phyloP scores from a whole-genome alignment of 2,113 vertebrate species.

The Cyprinodon variegatus region DNA sequence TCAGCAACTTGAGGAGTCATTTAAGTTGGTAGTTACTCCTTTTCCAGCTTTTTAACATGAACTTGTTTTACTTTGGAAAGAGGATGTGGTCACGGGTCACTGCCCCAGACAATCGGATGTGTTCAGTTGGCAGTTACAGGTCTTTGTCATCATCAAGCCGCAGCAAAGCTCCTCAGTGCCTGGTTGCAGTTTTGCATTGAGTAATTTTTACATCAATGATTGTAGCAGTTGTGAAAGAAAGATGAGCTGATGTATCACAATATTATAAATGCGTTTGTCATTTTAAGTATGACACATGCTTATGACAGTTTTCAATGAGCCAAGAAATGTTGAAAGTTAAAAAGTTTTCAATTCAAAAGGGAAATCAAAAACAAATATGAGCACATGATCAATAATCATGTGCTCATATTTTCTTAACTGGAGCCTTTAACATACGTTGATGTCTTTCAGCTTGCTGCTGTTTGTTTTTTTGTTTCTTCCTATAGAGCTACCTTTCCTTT shows the following conservation, averaged over 20 bases:
- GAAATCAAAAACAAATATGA: neutral
- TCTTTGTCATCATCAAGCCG: slow-evolving; percentile 60
- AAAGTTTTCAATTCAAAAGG: neutral
- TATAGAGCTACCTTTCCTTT: neutral
- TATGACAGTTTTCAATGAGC: neutral
- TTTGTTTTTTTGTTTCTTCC: neutral
- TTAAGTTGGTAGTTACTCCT: slow-evolving; percentile 66
- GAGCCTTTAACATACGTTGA: neutral
- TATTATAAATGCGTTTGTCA: neutral
- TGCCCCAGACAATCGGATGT: slow-evolving; percentile 47
- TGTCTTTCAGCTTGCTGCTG: neutral
- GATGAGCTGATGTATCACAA: neutral
- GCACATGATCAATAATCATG: neutral
- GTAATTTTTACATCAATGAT: slow-evolving; percentile 23
- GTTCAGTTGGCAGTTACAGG: slow-evolving; percentile 51
- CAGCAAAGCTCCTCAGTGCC: slow-evolving; percentile 20
- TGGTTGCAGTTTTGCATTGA: slow-evolving; percentile 50
- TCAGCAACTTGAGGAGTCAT: slow-evolving; percentile 73
- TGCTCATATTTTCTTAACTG: neutral
- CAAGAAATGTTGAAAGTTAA: neutral
- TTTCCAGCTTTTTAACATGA: slow-evolving; percentile 71
- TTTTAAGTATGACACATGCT: neutral
- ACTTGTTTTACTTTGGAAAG: slow-evolving; percentile 65
- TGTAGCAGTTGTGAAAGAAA: neutral
- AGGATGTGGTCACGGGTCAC: slow-evolving; percentile 78